Conservation (phyloP, 2,797 vertebrate species). For the Chiloscyllium punctatum region DNA sequence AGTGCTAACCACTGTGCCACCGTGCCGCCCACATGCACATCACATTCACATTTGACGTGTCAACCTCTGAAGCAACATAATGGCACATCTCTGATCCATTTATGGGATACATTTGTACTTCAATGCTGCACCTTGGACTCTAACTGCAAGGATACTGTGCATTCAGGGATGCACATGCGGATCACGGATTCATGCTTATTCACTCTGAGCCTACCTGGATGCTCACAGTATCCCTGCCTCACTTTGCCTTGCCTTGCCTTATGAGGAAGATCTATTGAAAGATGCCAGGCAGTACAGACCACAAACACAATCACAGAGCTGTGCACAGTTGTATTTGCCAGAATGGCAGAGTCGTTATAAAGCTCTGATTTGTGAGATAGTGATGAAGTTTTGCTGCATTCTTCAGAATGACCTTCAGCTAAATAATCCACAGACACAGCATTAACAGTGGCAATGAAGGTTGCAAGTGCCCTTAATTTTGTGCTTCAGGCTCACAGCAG, state of each 20-base stretch:
- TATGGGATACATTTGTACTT: too few relatives aligned
- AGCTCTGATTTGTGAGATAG: not conserved
- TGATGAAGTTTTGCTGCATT: not conserved
- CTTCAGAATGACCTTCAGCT: not conserved
- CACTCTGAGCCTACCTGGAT: too few relatives aligned
- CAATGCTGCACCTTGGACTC: too few relatives aligned
- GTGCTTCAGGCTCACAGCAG: not conserved
- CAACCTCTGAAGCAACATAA: too few relatives aligned
- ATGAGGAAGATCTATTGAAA: not conserved
- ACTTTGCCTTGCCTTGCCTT: not conserved
- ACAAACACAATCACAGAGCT: not conserved
- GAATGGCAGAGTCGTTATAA: not conserved
- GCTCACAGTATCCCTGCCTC: too few relatives aligned
- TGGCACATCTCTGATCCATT: too few relatives aligned
- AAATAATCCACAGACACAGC: not conserved
- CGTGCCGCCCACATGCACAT: too few relatives aligned
- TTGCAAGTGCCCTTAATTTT: not conserved
- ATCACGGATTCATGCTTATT: too few relatives aligned
- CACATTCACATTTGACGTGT: too few relatives aligned
- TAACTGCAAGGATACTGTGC: too few relatives aligned
- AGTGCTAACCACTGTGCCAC: too few relatives aligned
- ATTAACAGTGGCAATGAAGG: not conserved
- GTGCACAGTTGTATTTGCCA: not conserved
- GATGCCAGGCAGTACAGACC: not conserved
- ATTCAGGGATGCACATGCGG: too few relatives aligned